Base-by-base conservation (phyloP, 2,797 vertebrate species). In the Delichon dasypus region DNA sequence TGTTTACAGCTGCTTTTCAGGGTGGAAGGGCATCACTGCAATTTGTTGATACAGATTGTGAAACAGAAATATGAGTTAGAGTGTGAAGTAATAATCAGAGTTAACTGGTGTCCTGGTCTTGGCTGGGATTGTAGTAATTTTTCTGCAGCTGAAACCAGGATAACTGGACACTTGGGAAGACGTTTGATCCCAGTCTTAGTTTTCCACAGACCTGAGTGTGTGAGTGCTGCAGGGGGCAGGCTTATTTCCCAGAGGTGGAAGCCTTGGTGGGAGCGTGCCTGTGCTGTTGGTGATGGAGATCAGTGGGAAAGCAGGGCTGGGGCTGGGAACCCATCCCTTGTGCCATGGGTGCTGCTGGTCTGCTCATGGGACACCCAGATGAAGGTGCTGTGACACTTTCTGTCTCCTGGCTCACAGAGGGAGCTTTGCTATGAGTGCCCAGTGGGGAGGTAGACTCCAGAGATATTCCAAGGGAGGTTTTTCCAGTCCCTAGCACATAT, bases 241-340 rank as follows among this genome's bases (percentile, higher is more conserved):
- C 17, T 18, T 5, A 0, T 20, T 12, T 29, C 0, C 2, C 57
- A 34, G 81, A 2, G 16, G 14, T 1, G 25, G 54, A 10, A 61
- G 67, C 40, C 6, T 2, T 2, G 16, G 48, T 1, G 22, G 64
- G 44, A 54, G 4, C 0, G 0, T 21, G 57, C 36, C n/a, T 10
- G 45, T 6, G 55, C 45, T 45, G 62, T 47, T 36, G 76, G 70
- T 0, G 1, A 9, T 5, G 47, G 27, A 25, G 1, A 67, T 61
- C 23, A 30, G 67, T 53, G 42, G 40, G 65, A 26, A 19, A 20
- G 45, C 5, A 7, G 40, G 58, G 2, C 16, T 3, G 55, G 55
- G 36, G 67, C 66, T 61, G 58, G 16, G 60, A n/a, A 2, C 47
- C 5, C 51, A 0, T 26, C 77, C 0, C 51, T 17, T 4, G 11